These are phyloP conservation scores for Seladonia tumulorum DNA, from an alignment of 2,888 invertebrate species.

Conservation along the genomic window DNA sequence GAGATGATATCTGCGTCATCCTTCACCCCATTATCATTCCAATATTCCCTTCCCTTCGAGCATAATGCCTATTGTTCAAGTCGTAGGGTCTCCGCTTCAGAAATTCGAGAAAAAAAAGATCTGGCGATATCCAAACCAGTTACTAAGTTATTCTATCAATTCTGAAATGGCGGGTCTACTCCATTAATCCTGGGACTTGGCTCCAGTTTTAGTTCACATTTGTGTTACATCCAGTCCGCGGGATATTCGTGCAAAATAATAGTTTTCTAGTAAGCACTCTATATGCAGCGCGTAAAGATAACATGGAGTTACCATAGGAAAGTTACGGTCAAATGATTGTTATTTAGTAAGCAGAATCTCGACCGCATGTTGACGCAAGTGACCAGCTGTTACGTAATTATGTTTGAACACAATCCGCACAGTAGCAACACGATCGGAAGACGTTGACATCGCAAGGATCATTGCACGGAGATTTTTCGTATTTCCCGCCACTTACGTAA, in stretches of 20 bases:
- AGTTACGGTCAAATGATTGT: background rate
- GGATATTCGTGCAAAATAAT: no score
- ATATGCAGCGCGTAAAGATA: no score
- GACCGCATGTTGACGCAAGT: background rate
- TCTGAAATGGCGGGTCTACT: background rate
- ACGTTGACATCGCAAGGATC: slow-evolving; percentile 35
- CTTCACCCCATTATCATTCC: slow-evolving; percentile 18
- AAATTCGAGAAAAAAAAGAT: background rate
- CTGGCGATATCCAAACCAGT: background rate
- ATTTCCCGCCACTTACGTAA: slow-evolving; percentile 39
- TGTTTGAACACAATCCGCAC: background rate
- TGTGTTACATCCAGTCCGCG: no score
- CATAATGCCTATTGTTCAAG: background rate
- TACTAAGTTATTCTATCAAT: background rate
- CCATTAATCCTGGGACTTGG: no score
- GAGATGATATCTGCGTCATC: slow-evolving; percentile 15
- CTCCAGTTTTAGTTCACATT: no score
- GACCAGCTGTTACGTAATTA: background rate
- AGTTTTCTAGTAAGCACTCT: no score
- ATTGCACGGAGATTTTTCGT: slow-evolving; percentile 53
- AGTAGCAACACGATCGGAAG: background rate
- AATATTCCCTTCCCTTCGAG: slow-evolving; percentile 6
- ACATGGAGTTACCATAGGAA: background rate
- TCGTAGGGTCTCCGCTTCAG: background rate
- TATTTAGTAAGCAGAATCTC: no score